Evolutionary conservation across 1,140 invertebrate genomes (phyloP), one percentile per base, ranked within the genome.

Genomic region (Monomorium pharaonis): DNA sequence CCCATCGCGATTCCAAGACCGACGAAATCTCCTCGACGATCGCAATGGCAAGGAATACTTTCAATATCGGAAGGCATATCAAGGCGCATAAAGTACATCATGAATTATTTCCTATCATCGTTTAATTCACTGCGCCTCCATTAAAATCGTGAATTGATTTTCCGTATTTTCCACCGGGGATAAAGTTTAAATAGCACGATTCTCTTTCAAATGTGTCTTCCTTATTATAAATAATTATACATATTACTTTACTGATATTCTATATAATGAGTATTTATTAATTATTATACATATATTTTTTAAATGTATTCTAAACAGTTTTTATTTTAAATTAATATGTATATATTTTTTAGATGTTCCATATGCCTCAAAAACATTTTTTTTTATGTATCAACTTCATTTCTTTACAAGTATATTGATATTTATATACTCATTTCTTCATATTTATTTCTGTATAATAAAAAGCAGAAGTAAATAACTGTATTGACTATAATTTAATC

Each of bases 61-160:
- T 70, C 56, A 56, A 70, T 80, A 69, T 27, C 56, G 76, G n/a
- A 7, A 7, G 37, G 37, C 37, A 37, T 37, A 37, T 37, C 37
- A 7, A 37, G 21, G 21, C 33, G 62, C 33, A 69, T 58, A 63
- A 77, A 62, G 51, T 47, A 54, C 63, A 69, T 69, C 47, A 44
- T 69, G 44, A 80, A 80, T 80, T 80, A 80, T 69, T 69, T 69
- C 16, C 33, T 33, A 33, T 5, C 47, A 80, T 30, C 37, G 51
- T 80, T 44, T 44, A 47, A 77, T 77, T 62, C 58, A 44, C 27
- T 42, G 44, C 47, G n/a, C 16, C 24, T 54, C 12, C 21, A 51
- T 27, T 30, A 42, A 27, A 77, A 42, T 42, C n/a, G 24, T 16
- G 30, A 51, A 76, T 77, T 42, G n/a, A 49, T 84, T 84, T 42